Base-by-base conservation (phyloP, 2,113 vertebrate genomes). In the Rhizomys pruinosus region DNA sequence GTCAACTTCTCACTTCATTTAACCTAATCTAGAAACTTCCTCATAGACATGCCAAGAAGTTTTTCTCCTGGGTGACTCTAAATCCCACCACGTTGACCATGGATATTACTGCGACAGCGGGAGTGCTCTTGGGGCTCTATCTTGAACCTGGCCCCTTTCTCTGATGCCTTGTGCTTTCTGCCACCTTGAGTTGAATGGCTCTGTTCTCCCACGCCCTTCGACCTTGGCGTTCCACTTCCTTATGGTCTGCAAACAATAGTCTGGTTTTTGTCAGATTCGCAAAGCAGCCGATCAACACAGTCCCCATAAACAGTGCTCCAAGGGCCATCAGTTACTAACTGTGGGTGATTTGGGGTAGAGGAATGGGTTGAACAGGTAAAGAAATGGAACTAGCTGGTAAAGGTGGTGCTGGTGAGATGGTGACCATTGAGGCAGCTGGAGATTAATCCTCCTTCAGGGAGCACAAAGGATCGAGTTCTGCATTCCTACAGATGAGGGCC, bases 341-440 rank as follows among this genome's bases (percentile, higher is more conserved):
- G 32, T 6, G 29, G 81, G 55, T 4, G 9, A 42, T 1, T 3
- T 1, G 15, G 23, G 44, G 19, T 29, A 7, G 73, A 57, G 47
- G 29, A 68, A 22, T 7, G 12, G 61, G 13, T 34, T 34, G 55
- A 34, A 29, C 64, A 37, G 34, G 23, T 29, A 52, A 44, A 74
- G 12, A 25, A 68, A 55, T 34, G 20, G 66, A 37, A 6, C 2
- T 16, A 32, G 61, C 29, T 89, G 32, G 39, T 29, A 37, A 91
- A 12, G 61, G 7, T 80, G 8, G 3, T 19, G 12, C 23, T 0
- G 0, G 68, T 44, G 29, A 47, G 10, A 29, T 47, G n/a, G 55
- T 16, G 16, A 61, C 44, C 63, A 5, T 0, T 1, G 0, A n/a
- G 32, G 4, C 22, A 1, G 42, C 0, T 39, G 44, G 44, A 66